Percentiles rank a stretch among this genome's conserved stretches.
Conservation (phyloP, 2,113 vertebrate species). For the Benitochromis conjunctus region DNA sequence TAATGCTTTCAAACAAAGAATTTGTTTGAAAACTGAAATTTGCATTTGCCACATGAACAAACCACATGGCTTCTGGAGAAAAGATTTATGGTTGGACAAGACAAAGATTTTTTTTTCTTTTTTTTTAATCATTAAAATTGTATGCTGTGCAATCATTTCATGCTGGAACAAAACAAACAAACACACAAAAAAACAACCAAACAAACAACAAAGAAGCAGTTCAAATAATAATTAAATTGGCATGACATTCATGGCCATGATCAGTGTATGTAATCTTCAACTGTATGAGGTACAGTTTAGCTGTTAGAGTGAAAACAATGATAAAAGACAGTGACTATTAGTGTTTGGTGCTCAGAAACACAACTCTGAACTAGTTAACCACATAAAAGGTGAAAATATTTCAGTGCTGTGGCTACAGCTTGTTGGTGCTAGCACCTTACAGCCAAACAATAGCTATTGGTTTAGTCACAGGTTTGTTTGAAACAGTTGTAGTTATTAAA, state of each 20-base stretch:
- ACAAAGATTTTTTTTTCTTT: not conserved
- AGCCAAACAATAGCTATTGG: too few species aligned
- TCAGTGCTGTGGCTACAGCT: not conserved
- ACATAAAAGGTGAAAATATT: not conserved
- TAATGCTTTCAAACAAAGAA: not conserved
- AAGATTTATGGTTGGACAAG: not conserved
- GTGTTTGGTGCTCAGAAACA: not conserved
- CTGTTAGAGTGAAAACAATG: too few species aligned
- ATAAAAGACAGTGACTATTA: not conserved
- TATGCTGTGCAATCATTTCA: not conserved
- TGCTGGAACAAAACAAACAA: not conserved
- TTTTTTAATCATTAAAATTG: not conserved
- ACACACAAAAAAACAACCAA: too few species aligned
- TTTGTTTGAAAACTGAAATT: not conserved
- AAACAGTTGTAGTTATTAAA: not conserved
- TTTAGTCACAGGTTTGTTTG: too few species aligned
- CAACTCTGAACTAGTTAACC: not conserved
- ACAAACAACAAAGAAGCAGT: too few species aligned
- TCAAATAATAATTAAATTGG: too few species aligned
- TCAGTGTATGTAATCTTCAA: too few species aligned
- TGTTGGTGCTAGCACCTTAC: too few species aligned
- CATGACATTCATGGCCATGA: too few species aligned
- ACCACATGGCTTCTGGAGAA: not conserved
- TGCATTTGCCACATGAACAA: not conserved
- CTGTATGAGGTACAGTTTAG: too few species aligned